phyloP scores from a whole-genome alignment of 2,113 vertebrate species.

The Cromileptes altivelis region DNA sequence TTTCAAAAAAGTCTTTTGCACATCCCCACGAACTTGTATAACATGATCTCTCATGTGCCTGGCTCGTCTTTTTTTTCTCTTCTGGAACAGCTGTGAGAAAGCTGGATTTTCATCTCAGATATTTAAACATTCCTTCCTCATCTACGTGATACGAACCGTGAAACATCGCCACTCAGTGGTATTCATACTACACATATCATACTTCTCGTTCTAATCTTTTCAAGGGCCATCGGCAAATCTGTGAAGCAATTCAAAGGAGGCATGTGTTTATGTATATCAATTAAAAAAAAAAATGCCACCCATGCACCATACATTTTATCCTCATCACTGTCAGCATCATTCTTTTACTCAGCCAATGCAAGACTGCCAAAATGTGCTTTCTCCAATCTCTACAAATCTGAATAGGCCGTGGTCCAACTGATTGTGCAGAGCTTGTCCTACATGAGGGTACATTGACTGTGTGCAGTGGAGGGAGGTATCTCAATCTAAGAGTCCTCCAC shows the following conservation, averaged over 20 bases:
- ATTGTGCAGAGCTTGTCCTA: constrained; percentile 73
- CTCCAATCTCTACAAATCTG: constrained; percentile 65
- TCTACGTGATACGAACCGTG: constrained; percentile 6
- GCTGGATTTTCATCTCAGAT: constrained; percentile 32
- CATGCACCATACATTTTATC: constrained; percentile 54
- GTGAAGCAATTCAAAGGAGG: background rate
- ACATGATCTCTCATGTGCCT: constrained; percentile 38
- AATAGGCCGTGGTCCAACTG: constrained; percentile 67
- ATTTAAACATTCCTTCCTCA: constrained; percentile 44
- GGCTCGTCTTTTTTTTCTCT: background rate
- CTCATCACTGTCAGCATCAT: constrained; percentile 25
- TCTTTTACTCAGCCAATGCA: constrained; percentile 49
- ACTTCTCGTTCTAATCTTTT: constrained; percentile 39
- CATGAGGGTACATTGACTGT: constrained; percentile 82
- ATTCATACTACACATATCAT: constrained; percentile 2
- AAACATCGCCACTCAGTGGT: constrained; percentile 20
- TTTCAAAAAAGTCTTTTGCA: constrained; percentile 51
- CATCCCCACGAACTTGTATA: constrained; percentile 47
- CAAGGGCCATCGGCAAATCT: constrained; percentile 34
- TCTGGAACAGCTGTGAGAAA: constrained; percentile 33
- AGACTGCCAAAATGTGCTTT: constrained; percentile 70
- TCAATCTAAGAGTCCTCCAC: constrained; percentile 72
- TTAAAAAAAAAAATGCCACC: constrained; percentile 63
- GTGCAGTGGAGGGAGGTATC: constrained; percentile 80
- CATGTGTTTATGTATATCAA: constrained; percentile 26